Conservation (phyloP, 2,888 invertebrate species). For the Eupithecia abbreviata region DNA sequence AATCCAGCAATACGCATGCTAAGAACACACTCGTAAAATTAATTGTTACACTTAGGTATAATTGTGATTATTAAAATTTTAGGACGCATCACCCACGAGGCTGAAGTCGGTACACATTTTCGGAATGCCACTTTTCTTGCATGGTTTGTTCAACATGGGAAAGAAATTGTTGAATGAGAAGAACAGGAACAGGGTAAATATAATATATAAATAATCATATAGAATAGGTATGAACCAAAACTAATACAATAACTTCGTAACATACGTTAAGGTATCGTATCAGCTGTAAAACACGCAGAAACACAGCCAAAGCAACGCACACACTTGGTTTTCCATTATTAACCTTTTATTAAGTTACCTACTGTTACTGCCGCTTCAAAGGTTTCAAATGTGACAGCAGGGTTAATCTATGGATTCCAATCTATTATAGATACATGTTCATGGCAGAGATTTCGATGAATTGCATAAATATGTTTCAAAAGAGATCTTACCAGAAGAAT, state of each 20-base stretch:
- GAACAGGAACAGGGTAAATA: slow-evolving; percentile 74
- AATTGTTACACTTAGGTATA: background rate
- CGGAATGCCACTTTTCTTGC: slow-evolving; percentile 77
- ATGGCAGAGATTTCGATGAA: slow-evolving; percentile 66
- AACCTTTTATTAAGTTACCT: no score
- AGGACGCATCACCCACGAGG: slow-evolving; percentile 83
- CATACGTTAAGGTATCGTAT: no score
- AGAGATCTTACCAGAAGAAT: slow-evolving; percentile 84
- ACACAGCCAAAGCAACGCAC: no score
- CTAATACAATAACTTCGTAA: no score
- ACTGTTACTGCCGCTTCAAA: background rate
- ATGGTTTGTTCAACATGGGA: slow-evolving; percentile 74
- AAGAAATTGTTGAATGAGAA: slow-evolving; percentile 81
- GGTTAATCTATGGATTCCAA: background rate
- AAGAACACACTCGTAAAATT: background rate
- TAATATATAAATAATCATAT: no score
- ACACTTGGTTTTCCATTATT: no score
- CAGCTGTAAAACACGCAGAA: no score
- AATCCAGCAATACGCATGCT: background rate
- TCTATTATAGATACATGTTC: slow-evolving; percentile 32
- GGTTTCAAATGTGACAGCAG: background rate
- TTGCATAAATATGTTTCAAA: slow-evolving; percentile 83
- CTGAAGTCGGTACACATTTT: slow-evolving; percentile 80
- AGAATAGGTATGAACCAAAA: no score
- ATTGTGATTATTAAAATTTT: slow-evolving; percentile 44